Base-by-base conservation (phyloP, 2,888 invertebrate genomes). In the Zhengitettix transpicula region DNA sequence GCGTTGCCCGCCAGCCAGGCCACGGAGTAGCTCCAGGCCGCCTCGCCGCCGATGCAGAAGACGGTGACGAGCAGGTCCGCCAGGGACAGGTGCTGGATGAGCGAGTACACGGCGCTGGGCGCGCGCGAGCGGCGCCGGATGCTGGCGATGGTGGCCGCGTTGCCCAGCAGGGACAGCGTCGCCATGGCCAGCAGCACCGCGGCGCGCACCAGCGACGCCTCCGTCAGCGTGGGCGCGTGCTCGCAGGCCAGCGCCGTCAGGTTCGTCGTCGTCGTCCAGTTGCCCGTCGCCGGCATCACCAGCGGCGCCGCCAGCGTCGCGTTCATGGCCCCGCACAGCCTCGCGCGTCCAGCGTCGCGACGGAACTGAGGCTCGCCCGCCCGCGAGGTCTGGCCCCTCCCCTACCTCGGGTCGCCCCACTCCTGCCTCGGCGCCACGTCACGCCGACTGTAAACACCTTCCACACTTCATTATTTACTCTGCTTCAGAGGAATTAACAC, bases 1-100 rank as follows among this genome's bases (percentile, higher is more conserved):
- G 81, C 71, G 68, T 88, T 85, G 2, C 87, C 89, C 14, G 86
- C 89, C 55, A 83, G 74, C 90, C 90, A 91, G 63, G 85, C 82
- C 0, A 91, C 88, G 0, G 86, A 83, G 59, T 84, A 85, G 52
- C 81, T 83, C 90, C 90, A 91, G 0, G 84, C 79, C 0, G 88
- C 87, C 67, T 91, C 90, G 0, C 87, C 88, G 7, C 83, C 81
- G 63, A 89, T 82, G 69, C 89, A 89, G 72, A 88, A 89, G 55
- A 87, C 75, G 0, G 89, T 87, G 9, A 91, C 90, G 40, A 89
- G 73, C 15, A 90, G 76, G 73, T 91, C 90, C 1, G 90, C 88
- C 57, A 89, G 78, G 14, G 89, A 87, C n/a, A 91, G 74, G 69
- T 90, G 89, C 58, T 87, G 81, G 67, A 90, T 87, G 54, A 90